Conservation (phyloP, 1,140 invertebrate genomes). For the Bombus turneri region DNA sequence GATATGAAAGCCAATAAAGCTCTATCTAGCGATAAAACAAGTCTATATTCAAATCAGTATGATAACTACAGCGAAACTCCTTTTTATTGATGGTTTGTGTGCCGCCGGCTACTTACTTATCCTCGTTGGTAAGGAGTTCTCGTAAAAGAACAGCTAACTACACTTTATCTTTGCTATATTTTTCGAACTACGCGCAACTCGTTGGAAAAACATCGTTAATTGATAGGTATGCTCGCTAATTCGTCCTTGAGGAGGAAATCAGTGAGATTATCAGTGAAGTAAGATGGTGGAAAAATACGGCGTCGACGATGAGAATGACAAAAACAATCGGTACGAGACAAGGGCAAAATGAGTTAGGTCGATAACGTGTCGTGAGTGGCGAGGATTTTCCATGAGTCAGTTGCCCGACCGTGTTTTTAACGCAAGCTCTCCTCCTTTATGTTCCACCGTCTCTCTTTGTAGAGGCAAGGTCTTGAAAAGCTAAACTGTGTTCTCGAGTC, state of each 20-base stretch:
- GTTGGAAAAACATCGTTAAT: neutral
- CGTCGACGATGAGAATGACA: conserved; percentile 26
- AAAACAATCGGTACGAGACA: conserved; percentile 23
- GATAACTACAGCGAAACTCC: conserved; percentile 1
- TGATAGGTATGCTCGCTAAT: neutral
- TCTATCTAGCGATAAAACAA: neutral
- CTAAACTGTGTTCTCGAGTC: neutral
- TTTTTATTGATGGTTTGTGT: neutral
- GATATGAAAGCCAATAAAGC: neutral
- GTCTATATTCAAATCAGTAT: neutral
- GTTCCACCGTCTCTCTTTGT: neutral
- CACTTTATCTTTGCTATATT: neutral
- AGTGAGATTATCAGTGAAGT: neutral
- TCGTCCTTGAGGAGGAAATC: neutral
- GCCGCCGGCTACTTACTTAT: conserved; percentile 21
- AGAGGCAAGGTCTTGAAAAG: conserved; percentile 4
- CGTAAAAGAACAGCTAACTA: neutral
- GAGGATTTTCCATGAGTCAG: conserved; percentile 63
- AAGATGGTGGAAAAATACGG: too few species aligned
- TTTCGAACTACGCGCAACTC: neutral
- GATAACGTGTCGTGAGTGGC: conserved; percentile 39
- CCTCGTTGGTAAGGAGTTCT: neutral
- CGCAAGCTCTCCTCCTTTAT: neutral
- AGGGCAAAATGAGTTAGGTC: conserved; percentile 14
- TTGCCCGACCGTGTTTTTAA: conserved; percentile 5